Conservation (phyloP, 2,888 invertebrate genomes). For the Melanchra persicariae region DNA sequence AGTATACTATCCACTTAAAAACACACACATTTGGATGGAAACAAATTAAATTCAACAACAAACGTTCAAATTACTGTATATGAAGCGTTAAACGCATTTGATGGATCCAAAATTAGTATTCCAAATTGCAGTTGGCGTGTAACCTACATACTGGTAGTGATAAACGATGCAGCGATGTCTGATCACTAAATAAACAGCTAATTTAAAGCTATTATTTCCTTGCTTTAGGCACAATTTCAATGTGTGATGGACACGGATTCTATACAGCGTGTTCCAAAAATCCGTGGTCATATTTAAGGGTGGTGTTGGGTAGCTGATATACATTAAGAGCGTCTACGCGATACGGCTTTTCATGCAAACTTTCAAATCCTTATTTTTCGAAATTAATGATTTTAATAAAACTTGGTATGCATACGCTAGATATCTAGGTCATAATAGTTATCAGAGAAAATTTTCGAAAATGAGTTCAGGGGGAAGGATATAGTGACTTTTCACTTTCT, state of each 20-base stretch:
- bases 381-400: too few species aligned
- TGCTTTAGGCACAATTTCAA: conserved; percentile 45
- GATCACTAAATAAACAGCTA: conserved; percentile 43
- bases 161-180: conserved; percentile 28
- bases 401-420: too few species aligned
- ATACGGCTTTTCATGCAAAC: too few species aligned
- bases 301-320: too few species aligned
- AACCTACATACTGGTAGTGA: conserved; percentile 28
- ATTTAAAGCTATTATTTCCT: conserved; percentile 35
- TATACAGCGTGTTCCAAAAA: too few species aligned
- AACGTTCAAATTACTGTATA: conserved; percentile 1
- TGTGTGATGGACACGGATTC: background rate
- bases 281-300: too few species aligned
- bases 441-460: too few species aligned
- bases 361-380: too few species aligned
- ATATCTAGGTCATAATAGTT: too few species aligned
- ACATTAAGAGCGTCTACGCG: too few species aligned
- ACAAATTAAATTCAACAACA: background rate
- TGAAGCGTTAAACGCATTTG: background rate
- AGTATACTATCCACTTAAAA: background rate
- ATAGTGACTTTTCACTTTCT: too few species aligned
- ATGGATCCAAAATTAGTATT: conserved; percentile 38
- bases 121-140: conserved; percentile 17
- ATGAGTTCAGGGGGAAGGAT: too few species aligned
- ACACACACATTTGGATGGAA: background rate